Evolutionary conservation across 2,888 invertebrate genomes (phyloP), one percentile per base, ranked within the genome.

Genomic region (Aphodius granarius): DNA sequence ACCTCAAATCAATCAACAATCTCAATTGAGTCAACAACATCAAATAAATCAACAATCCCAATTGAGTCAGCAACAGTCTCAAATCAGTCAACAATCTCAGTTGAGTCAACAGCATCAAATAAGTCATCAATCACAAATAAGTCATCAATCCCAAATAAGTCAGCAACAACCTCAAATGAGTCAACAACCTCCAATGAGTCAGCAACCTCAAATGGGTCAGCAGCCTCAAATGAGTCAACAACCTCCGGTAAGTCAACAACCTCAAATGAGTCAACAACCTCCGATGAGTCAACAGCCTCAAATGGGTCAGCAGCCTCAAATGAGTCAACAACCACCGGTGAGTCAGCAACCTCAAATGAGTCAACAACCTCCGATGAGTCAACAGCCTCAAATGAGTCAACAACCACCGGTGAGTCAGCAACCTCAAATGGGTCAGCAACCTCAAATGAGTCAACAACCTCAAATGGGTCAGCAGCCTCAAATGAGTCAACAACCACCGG

Each of bases 241-340:
- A 89, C 84, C 88, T 78, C 83, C 88, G 81, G 88, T 89, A 80
- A 89, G 89, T 74, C 83, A 89, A 81, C 89, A 89, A 78, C 75
- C 73, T 2, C 76, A 76, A n/a, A 22, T 65, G 17, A 20, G 9
- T 16, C 85, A 85, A 19, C 85, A 86, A 71, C 81, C 86, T 65
- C 86, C 86, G 72, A 66, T 73, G 21, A 16, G 6, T 17, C 86
- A 86, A 79, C 86, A 89, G 88, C 88, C 89, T 88, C 84, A 89
- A 89, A 86, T 88, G 89, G n/a, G 68, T 5, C 75, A 72, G 15
- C 73, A 71, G 21, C 83, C n/a, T n/a, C n/a, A n/a, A n/a, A n/a
- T n/a, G n/a, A n/a, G 83, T 62, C 81, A 78, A 76, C 83, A 76
- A 79, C 85, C 78, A 76, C 84, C 81, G 70, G 76, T 79, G 5